phyloP scores from a whole-genome alignment of 2,113 vertebrate species.

The Crotalus horridus region DNA sequence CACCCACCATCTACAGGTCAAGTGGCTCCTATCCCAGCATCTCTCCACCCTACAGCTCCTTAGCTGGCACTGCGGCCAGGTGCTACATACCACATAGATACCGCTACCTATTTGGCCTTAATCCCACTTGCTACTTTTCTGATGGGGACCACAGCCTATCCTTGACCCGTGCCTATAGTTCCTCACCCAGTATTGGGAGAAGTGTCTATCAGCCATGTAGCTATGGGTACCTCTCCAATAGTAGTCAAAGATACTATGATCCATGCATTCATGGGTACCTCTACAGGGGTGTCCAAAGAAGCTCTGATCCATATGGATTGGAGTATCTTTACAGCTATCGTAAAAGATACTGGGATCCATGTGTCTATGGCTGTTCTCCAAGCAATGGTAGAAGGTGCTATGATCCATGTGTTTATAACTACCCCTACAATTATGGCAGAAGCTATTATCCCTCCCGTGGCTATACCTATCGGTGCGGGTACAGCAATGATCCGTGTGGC shows the following conservation, averaged over 20 bases:
- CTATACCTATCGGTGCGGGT: neutral
- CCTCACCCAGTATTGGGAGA: too few species aligned
- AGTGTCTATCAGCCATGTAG: neutral
- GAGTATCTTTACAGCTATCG: neutral
- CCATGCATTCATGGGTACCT: neutral
- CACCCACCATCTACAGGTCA: neutral
- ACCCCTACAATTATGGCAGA: neutral
- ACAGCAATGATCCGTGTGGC: neutral
- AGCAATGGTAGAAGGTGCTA: neutral
- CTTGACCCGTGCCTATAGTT: neutral
- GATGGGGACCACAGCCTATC: rapidly evolving
- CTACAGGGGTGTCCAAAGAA: neutral
- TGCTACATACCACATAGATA: neutral
- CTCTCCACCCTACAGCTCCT: neutral
- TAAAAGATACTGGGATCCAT: neutral
- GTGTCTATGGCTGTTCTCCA: neutral
- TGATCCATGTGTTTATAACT: neutral
- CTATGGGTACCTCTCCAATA: neutral
- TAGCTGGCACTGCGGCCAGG: rapidly evolving
- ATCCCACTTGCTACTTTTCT: neutral
- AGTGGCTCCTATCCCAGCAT: neutral
- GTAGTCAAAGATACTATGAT: neutral
- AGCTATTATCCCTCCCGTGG: neutral
- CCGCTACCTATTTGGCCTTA: neutral
- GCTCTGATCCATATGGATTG: neutral